Evolutionary conservation across 2,113 vertebrate species (phyloP).

Genomic region (Hippocampus comes): DNA sequence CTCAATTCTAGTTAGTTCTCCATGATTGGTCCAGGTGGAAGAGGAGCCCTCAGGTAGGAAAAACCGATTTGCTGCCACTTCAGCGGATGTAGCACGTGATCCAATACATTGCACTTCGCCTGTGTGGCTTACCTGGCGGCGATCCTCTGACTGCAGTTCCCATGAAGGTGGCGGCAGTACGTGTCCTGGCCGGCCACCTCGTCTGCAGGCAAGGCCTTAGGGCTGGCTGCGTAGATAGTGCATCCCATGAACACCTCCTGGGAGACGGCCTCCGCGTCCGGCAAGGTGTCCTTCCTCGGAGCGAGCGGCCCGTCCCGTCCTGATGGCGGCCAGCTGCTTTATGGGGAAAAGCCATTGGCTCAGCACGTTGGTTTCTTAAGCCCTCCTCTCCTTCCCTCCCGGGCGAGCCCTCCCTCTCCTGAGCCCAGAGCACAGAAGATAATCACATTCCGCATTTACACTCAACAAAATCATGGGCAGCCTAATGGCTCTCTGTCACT

Average conservation of each 20-base stretch:
- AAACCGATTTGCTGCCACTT: background rate
- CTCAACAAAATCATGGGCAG: constrained; percentile 67
- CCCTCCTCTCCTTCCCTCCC: constrained; percentile 48
- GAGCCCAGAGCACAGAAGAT: constrained; percentile 50
- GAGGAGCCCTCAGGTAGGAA: background rate
- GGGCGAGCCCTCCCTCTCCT: constrained; percentile 30
- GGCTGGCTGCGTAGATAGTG: constrained; percentile 73
- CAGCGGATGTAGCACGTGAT: background rate
- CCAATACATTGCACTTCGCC: background rate
- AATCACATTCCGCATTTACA: constrained; percentile 75
- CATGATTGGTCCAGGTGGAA: constrained; percentile 14
- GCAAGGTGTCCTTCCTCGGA: constrained; percentile 47
- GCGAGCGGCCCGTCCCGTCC: constrained; percentile 51
- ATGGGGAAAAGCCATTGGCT: constrained; percentile 67
- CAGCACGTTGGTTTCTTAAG: constrained; percentile 61
- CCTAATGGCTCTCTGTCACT: constrained; percentile 55
- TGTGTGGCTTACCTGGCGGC: constrained; percentile 50
- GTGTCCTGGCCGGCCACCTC: constrained; percentile 62
- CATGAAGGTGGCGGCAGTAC: constrained; percentile 57
- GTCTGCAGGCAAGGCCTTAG: constrained; percentile 69
- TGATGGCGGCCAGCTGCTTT: constrained; percentile 63
- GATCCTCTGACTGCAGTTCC: constrained; percentile 66
- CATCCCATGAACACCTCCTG: constrained; percentile 72
- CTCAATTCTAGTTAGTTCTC: background rate
- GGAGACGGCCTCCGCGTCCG: constrained; percentile 48